These are phyloP conservation scores for Neolamprologus kungweensis DNA, from an alignment of 2,113 vertebrate species.

Conservation along the genomic window DNA sequence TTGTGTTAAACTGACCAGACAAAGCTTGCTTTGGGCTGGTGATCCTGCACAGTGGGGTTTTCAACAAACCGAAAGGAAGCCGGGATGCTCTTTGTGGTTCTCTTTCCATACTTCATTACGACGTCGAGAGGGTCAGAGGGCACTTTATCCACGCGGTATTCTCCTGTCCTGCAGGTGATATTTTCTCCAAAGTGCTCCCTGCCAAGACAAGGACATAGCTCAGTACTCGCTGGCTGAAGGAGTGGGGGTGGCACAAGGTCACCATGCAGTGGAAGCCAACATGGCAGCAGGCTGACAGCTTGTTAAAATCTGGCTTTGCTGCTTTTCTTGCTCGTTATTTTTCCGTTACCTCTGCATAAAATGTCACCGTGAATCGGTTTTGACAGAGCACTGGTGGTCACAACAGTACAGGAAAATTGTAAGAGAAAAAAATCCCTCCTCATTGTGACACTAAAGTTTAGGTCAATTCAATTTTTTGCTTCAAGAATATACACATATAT, in stretches of 20 bases:
- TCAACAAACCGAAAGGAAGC: slow-evolving; percentile 72
- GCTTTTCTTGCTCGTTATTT: slow-evolving; percentile 42
- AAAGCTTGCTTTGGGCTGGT: slow-evolving; percentile 81
- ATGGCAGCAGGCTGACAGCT: slow-evolving; percentile 54
- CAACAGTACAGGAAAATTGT: neutral
- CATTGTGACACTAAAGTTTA: slow-evolving; percentile 20
- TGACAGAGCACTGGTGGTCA: slow-evolving; percentile 25
- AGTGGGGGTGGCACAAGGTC: slow-evolving; percentile 5
- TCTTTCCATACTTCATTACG: slow-evolving; percentile 68
- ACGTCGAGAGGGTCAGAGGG: slow-evolving; percentile 52
- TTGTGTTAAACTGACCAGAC: slow-evolving; percentile 72
- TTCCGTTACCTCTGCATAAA: slow-evolving; percentile 32
- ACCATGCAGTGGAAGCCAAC: neutral
- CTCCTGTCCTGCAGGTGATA: slow-evolving; percentile 80
- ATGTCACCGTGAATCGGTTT: slow-evolving; percentile 28
- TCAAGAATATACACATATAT: neutral
- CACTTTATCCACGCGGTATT: slow-evolving; percentile 57
- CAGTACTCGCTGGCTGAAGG: neutral
- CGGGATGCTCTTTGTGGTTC: slow-evolving; percentile 20
- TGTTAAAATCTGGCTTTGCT: slow-evolving; percentile 43
- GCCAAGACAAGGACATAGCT: slow-evolving; percentile 36
- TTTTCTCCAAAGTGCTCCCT: slow-evolving; percentile 76
- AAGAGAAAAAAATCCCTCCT: neutral
- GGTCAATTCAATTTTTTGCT: slow-evolving; percentile 30
- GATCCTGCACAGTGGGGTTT: slow-evolving; percentile 77